phyloP scores from a whole-genome alignment of 2,797 vertebrate species.

The Helostoma temminkii region DNA sequence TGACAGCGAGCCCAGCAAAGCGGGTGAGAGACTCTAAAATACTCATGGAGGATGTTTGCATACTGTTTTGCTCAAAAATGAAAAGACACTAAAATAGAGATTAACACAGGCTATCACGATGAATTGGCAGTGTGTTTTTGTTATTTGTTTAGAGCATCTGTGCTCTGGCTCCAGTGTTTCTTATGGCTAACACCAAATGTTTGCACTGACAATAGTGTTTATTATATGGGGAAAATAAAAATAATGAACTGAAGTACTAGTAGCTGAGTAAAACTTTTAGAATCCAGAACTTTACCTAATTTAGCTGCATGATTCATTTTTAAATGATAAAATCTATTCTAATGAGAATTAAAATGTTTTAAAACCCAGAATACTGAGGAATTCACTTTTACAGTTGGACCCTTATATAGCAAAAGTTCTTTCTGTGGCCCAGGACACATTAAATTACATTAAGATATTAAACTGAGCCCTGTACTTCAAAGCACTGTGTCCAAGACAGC shows the following conservation, averaged over 20 bases:
- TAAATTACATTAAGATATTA: constrained; percentile 20
- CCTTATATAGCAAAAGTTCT: constrained; percentile 9
- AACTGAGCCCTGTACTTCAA: constrained; percentile 20
- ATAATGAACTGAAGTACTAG: constrained; percentile 1
- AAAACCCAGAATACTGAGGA: not conserved
- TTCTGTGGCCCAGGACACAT: constrained; percentile 1
- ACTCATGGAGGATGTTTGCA: constrained; percentile 19
- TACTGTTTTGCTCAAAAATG: constrained; percentile 29
- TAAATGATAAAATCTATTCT: not conserved
- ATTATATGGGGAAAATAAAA: not conserved
- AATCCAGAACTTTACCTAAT: not conserved
- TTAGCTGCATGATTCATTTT: not conserved
- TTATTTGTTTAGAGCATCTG: constrained; percentile 49
- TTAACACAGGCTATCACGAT: constrained; percentile 50
- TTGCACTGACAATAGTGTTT: constrained; percentile 10
- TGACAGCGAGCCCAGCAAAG: constrained; percentile 78
- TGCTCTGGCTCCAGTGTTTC: constrained; percentile 21
- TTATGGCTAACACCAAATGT: constrained; percentile 16
- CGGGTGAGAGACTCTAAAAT: constrained; percentile 75
- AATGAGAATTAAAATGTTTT: not conserved
- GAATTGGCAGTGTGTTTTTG: constrained; percentile 31
- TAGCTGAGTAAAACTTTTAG: not conserved
- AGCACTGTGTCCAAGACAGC: constrained; percentile 8
- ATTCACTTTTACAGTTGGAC: constrained; percentile 20
- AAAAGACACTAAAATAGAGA: constrained; percentile 52